Percentiles rank a stretch among this genome's conserved stretches.
These are phyloP conservation scores for Eleutherodactylus coqui DNA, from an alignment of 2,797 vertebrate species.

Conservation along the genomic window DNA sequence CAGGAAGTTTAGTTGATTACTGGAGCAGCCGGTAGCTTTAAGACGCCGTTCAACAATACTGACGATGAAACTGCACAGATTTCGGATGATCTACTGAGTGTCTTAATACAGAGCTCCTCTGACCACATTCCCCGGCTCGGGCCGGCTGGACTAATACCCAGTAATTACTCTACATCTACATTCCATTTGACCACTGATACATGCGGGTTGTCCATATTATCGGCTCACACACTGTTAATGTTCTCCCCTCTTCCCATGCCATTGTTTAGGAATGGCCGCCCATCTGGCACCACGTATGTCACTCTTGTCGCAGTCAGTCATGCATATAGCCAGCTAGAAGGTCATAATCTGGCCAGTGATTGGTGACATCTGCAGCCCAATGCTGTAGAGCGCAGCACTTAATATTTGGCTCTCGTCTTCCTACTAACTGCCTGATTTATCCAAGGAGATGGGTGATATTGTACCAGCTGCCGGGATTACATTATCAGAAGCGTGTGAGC, in stretches of 20 bases:
- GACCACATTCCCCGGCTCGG: too few species aligned
- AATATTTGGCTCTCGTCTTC: background rate
- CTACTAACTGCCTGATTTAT: background rate
- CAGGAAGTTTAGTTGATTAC: too few species aligned
- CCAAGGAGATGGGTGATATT: background rate
- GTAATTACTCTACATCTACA: too few species aligned
- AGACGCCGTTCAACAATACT: too few species aligned
- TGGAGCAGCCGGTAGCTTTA: too few species aligned
- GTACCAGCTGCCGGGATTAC: background rate
- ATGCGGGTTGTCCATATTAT: slow-evolving; percentile 9
- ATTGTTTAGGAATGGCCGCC: background rate
- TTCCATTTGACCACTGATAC: too few species aligned
- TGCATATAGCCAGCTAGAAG: background rate
- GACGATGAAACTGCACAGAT: too few species aligned
- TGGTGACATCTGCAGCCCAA: background rate
- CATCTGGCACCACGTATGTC: slow-evolving; percentile 18
- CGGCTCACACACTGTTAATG: background rate
- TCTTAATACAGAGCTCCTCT: too few species aligned
- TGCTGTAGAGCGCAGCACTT: background rate
- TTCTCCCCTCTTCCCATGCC: background rate
- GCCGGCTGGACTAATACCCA: too few species aligned
- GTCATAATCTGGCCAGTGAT: background rate
- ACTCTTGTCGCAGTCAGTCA: background rate
- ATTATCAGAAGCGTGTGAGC: too few species aligned
- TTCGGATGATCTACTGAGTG: too few species aligned